Conservation (phyloP, 1,140 invertebrate genomes). For the Drosophila pallidifrons region DNA sequence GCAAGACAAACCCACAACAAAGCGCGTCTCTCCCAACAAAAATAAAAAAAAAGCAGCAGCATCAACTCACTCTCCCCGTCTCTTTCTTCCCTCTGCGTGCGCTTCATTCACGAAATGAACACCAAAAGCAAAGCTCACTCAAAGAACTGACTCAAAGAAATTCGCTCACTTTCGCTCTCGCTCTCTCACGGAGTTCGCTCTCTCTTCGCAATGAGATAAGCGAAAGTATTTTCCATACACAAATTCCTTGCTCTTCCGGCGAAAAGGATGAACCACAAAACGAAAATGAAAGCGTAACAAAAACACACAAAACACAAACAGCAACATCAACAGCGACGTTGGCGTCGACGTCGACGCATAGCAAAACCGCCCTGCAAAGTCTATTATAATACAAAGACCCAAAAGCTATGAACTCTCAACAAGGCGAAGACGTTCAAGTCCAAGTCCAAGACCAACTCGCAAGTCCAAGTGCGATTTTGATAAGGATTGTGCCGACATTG, state of each 20-base stretch:
- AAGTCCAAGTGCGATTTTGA: constrained; percentile 51
- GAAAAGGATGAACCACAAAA: constrained; percentile 63
- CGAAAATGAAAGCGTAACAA: constrained; percentile 50
- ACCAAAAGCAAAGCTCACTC: constrained; percentile 24
- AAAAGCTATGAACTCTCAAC: constrained; percentile 68
- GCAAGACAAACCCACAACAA: constrained; percentile 33
- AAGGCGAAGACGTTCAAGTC: constrained; percentile 32
- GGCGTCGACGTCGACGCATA: neutral
- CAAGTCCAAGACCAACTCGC: constrained; percentile 20
- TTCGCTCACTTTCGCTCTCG: constrained; percentile 17
- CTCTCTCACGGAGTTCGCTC: neutral
- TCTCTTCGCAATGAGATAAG: constrained; percentile 25
- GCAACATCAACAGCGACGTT: constrained; percentile 13
- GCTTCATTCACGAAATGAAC: constrained; percentile 62
- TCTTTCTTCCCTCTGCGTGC: constrained; percentile 6
- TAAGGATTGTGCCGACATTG: constrained; percentile 48
- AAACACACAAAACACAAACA: constrained; percentile 30
- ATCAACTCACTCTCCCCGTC: constrained; percentile 8
- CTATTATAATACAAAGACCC: constrained; percentile 70
- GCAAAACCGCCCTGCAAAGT: constrained; percentile 62
- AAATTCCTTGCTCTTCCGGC: constrained; percentile 63
- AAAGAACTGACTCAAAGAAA: constrained; percentile 53
- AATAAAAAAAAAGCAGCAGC: constrained; percentile 16
- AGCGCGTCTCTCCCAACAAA: constrained; percentile 15
- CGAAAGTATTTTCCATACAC: constrained; percentile 74